Conservation (phyloP, 1,140 invertebrate species). For the Pantala flavescens region DNA sequence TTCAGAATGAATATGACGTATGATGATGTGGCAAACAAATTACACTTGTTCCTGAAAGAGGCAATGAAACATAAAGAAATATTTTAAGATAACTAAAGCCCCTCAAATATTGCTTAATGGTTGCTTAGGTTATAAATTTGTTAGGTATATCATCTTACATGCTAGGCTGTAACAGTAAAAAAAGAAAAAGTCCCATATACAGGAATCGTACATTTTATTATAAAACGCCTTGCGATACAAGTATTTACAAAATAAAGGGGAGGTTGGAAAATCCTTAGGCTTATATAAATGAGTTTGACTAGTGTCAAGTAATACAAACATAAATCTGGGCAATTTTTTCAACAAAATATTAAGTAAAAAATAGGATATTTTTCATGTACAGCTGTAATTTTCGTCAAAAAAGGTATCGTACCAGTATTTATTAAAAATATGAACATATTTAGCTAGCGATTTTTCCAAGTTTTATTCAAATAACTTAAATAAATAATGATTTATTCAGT, state of each 20-base stretch:
- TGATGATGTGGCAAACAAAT: too few relatives aligned
- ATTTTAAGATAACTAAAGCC: too few relatives aligned
- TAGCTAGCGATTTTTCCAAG: background rate
- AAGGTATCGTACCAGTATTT: background rate
- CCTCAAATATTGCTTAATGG: too few relatives aligned
- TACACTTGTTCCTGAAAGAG: too few relatives aligned
- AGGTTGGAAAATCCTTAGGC: background rate
- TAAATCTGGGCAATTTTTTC: background rate
- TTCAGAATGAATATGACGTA: too few relatives aligned
- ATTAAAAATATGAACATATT: background rate
- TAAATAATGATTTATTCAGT: background rate
- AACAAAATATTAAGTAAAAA: background rate
- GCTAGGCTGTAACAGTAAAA: too few relatives aligned
- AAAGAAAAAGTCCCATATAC: too few relatives aligned
- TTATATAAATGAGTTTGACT: background rate
- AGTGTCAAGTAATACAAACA: constrained; percentile 2
- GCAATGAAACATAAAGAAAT: too few relatives aligned
- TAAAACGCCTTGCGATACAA: background rate
- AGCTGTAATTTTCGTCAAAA: background rate
- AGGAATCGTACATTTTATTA: background rate
- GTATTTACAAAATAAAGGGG: constrained; percentile 7
- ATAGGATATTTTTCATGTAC: background rate
- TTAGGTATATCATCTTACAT: too few relatives aligned
- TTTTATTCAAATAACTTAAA: background rate
- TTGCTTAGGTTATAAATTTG: too few relatives aligned